Conservation (phyloP, 2,113 vertebrate species). For the Eolophus roseicapilla region DNA sequence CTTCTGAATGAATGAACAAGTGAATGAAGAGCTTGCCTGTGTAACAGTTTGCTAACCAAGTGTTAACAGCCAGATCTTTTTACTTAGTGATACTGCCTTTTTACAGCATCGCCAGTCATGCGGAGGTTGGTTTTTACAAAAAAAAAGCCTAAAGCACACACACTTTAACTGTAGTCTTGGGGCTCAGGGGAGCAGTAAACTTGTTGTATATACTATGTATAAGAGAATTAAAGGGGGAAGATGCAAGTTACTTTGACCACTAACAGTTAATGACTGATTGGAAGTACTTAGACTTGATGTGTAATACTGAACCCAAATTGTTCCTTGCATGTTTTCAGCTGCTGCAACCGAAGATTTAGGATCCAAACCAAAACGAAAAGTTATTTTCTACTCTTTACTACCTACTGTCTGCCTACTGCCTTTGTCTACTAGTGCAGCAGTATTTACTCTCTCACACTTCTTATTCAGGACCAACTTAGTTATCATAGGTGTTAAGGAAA, state of each 20-base stretch:
- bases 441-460: conserved; percentile 12
- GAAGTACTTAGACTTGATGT: not conserved
- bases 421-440: conserved; percentile 31
- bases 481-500: conserved; percentile 1
- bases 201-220: conserved; percentile 68
- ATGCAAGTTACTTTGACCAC: conserved; percentile 1
- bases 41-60: conserved; percentile 38
- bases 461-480: conserved; percentile 45
- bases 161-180: conserved; percentile 62
- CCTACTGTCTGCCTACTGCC: conserved; percentile 39
- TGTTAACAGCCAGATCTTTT: conserved; percentile 45
- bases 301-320: conserved; percentile 14
- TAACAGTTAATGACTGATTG: conserved; percentile 25
- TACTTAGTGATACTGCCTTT: conserved; percentile 46
- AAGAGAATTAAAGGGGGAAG: conserved; percentile 27
- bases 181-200: conserved; percentile 40
- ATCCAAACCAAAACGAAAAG: conserved; percentile 12
- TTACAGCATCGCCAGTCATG: conserved; percentile 24
- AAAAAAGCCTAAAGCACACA: conserved; percentile 38
- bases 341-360: conserved; percentile 39
- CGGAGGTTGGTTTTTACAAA: conserved; percentile 41
- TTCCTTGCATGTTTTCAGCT: conserved; percentile 65
- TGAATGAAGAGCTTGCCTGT: conserved; percentile 59
- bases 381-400: conserved; percentile 60
- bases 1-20: conserved; percentile 54